These are phyloP conservation scores for Cinclus mexicanus DNA, from an alignment of 2,113 vertebrate genomes.

Conservation along the genomic window DNA sequence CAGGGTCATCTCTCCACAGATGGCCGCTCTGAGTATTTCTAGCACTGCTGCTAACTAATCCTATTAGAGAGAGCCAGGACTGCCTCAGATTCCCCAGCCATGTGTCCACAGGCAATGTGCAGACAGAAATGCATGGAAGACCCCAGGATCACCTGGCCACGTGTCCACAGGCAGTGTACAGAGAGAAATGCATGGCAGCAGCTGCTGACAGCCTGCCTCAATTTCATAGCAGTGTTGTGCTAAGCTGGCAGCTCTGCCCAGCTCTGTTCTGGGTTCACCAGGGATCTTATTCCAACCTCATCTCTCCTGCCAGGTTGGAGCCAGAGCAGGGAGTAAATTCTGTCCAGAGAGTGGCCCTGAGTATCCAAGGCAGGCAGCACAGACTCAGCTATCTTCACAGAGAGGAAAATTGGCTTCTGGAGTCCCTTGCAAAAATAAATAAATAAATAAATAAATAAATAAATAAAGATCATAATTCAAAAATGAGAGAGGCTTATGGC, in stretches of 20 bases:
- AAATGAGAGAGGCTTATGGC: not conserved
- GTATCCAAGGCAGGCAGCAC: not conserved
- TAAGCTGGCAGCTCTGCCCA: not conserved
- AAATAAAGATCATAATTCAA: not conserved
- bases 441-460: not conserved
- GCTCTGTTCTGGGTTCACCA: not conserved
- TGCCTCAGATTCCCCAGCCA: not conserved
- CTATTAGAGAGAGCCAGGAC: not conserved
- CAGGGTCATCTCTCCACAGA: not conserved
- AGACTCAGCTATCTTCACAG: not conserved
- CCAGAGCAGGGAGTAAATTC: not conserved
- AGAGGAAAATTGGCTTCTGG: not conserved
- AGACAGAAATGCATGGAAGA: not conserved
- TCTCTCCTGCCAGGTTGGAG: not conserved
- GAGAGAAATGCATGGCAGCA: not conserved
- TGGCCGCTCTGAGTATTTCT: not conserved
- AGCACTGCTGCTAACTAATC: not conserved
- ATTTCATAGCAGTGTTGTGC: accelerated
- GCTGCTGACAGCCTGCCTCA: not conserved
- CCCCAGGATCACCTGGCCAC: not conserved
- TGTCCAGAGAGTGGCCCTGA: not conserved
- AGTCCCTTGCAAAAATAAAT: not conserved
- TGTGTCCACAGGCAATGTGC: not conserved
- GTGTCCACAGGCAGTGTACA: not conserved
- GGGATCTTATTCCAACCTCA: not conserved